A percentile compares a stretch with the other conserved stretches of the same genome.
These are phyloP conservation scores for Dorcus hopei DNA, from an alignment of 2,888 invertebrate genomes.

Conservation along the genomic window DNA sequence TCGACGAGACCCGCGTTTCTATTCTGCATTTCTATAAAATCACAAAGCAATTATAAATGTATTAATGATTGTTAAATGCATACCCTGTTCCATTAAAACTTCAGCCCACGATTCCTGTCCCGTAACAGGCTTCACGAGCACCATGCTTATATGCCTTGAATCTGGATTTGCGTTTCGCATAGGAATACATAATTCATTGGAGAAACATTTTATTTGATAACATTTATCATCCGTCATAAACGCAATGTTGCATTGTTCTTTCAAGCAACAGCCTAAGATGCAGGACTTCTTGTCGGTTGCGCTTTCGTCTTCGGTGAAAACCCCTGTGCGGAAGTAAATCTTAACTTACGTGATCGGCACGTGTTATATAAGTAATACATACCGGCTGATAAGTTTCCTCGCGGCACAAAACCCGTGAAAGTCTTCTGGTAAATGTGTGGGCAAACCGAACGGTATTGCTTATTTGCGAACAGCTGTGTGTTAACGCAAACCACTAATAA, in stretches of 20 bases:
- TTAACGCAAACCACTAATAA: conserved; percentile 11
- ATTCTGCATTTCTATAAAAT: conserved; percentile 5
- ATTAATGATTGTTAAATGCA: not conserved
- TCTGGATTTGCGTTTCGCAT: conserved; percentile 57
- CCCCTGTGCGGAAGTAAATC: conserved; percentile 12
- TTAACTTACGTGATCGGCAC: too few relatives aligned
- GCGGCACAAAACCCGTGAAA: conserved; percentile 43
- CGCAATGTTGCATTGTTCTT: conserved; percentile 72
- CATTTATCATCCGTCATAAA: conserved; percentile 74
- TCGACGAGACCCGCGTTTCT: conserved; percentile 5
- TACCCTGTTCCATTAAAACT: conserved; percentile 34
- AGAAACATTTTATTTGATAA: conserved; percentile 71
- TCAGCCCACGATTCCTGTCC: conserved; percentile 56
- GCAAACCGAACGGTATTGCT: conserved; percentile 32
- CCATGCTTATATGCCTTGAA: conserved; percentile 67
- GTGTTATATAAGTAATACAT: conserved; percentile 6
- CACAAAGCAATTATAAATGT: not conserved
- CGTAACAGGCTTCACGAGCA: conserved; percentile 69
- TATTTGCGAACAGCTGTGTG: conserved; percentile 15
- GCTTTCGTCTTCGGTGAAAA: conserved; percentile 52
- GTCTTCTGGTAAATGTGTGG: conserved; percentile 39
- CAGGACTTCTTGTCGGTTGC: conserved; percentile 60
- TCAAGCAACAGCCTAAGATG: conserved; percentile 64
- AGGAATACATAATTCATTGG: conserved; percentile 70
- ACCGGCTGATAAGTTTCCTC: conserved; percentile 44